Conservation (phyloP, 2,797 vertebrate genomes). For the Craterocephalus amniculus region DNA sequence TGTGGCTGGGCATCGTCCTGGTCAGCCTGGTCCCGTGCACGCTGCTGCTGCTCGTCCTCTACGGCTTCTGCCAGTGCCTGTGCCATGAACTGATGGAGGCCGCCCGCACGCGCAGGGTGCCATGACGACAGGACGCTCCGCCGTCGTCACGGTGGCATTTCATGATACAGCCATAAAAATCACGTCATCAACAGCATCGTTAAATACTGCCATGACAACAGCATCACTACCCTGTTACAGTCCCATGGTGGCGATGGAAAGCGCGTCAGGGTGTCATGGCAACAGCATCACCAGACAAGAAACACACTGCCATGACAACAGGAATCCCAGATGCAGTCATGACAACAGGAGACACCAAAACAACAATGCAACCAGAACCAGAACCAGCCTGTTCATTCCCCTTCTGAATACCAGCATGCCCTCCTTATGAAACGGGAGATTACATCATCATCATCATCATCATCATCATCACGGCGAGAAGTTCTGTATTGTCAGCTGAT, state of each 20-base stretch:
- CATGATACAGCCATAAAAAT: conserved; percentile 10
- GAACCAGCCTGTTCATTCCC: conserved; percentile 1
- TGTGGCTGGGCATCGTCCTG: conserved; percentile 86
- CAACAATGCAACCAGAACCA: not conserved
- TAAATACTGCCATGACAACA: not conserved
- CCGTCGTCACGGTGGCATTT: not conserved
- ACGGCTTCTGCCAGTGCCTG: conserved; percentile 90
- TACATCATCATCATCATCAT: conserved; percentile 20
- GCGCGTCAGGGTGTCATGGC: too few relatives aligned
- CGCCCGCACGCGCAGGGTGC: conserved; percentile 26
- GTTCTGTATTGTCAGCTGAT: not conserved
- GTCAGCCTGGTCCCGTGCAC: conserved; percentile 90
- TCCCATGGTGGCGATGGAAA: not conserved
- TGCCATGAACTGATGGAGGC: conserved; percentile 85
- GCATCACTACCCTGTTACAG: not conserved
- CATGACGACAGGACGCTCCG: conserved; percentile 19
- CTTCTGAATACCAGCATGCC: conserved; percentile 52
- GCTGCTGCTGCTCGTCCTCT: conserved; percentile 88
- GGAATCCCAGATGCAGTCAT: not conserved
- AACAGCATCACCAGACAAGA: not conserved
- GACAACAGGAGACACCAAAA: not conserved
- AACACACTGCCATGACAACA: not conserved
- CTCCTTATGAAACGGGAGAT: conserved; percentile 23
- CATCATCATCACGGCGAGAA: not conserved
- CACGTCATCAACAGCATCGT: not conserved